A percentile compares a stretch with the other conserved stretches of the same genome.
phyloP scores from a whole-genome alignment of 1,140 invertebrate genomes.

The honey bee (Apis mellifera) region DNA sequence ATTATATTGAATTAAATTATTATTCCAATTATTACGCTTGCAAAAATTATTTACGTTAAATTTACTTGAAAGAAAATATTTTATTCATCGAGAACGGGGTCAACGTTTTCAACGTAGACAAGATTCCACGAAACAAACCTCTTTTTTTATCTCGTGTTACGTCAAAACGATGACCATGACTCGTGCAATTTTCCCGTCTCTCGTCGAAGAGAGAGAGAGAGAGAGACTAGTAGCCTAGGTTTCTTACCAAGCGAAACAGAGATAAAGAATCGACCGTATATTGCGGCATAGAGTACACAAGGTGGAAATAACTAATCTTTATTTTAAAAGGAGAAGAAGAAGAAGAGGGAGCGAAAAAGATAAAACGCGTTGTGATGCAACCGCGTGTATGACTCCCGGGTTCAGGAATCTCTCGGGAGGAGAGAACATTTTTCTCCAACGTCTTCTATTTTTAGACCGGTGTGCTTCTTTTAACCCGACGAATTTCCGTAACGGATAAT shows the following conservation, averaged over 20 bases:
- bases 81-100: too few species aligned
- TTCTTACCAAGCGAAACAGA: not conserved
- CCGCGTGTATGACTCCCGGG: not conserved
- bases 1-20: too few species aligned
- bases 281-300: not conserved
- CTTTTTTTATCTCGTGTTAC: not conserved
- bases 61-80: too few species aligned
- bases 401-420: constrained; percentile 12
- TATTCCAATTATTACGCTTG: too few species aligned
- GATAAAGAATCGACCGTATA: too few species aligned
- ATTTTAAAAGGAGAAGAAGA: not conserved
- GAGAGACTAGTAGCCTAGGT: too few species aligned
- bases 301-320: constrained; percentile 9
- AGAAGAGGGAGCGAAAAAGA: not conserved
- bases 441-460: not conserved
- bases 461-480: not conserved
- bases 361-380: constrained; percentile 11
- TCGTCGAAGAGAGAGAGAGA: too few species aligned
- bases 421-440: not conserved
- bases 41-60: too few species aligned
- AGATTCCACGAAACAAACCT: not conserved
- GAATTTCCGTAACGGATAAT: not conserved
- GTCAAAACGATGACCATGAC: not conserved
- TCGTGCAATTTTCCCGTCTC: not conserved
- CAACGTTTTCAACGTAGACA: too few species aligned